Percentiles rank a stretch among this genome's conserved stretches.
phyloP scores from a whole-genome alignment of 2,797 vertebrate species.

The Ambastaia sidthimunki region DNA sequence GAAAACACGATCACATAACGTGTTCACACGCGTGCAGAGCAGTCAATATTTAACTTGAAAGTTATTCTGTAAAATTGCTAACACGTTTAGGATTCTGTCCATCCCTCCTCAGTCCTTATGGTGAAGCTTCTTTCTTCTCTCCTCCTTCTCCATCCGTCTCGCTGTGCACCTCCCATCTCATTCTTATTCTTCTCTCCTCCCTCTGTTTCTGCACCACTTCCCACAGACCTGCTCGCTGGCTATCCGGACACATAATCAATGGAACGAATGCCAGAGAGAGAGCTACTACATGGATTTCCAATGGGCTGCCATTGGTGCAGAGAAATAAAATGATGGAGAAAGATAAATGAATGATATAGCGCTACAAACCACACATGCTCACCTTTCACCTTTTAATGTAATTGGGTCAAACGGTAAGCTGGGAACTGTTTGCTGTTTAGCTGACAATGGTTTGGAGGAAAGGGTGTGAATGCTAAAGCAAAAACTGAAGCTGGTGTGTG shows the following conservation, averaged over 20 bases:
- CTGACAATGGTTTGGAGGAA: not conserved
- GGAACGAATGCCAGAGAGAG: constrained; percentile 48
- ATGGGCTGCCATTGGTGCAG: constrained; percentile 42
- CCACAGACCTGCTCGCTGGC: constrained; percentile 34
- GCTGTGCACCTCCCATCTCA: constrained; percentile 32
- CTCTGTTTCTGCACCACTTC: constrained; percentile 47
- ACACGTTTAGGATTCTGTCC: not conserved
- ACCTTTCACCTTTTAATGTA: constrained; percentile 49
- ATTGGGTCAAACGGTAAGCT: constrained; percentile 47
- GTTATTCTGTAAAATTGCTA: constrained; percentile 12
- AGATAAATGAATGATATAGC: constrained; percentile 39
- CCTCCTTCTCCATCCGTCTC: constrained; percentile 33
- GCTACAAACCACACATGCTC: constrained; percentile 26
- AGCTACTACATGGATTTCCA: constrained; percentile 59
- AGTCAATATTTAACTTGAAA: constrained; percentile 10
- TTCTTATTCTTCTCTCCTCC: constrained; percentile 44
- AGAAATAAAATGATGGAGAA: constrained; percentile 32
- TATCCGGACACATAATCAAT: constrained; percentile 60
- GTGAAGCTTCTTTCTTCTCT: constrained; percentile 20
- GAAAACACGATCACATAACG: not conserved
- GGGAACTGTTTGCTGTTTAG: constrained; percentile 24
- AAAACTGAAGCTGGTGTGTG: constrained; percentile 14
- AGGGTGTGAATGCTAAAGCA: constrained; percentile 12
- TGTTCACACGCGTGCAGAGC: not conserved
- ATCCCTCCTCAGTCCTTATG: constrained; percentile 2